A percentile compares a stretch with the other conserved stretches of the same genome.
phyloP scores from a whole-genome alignment of 1,140 invertebrate genomes.

The Atta colombica region DNA sequence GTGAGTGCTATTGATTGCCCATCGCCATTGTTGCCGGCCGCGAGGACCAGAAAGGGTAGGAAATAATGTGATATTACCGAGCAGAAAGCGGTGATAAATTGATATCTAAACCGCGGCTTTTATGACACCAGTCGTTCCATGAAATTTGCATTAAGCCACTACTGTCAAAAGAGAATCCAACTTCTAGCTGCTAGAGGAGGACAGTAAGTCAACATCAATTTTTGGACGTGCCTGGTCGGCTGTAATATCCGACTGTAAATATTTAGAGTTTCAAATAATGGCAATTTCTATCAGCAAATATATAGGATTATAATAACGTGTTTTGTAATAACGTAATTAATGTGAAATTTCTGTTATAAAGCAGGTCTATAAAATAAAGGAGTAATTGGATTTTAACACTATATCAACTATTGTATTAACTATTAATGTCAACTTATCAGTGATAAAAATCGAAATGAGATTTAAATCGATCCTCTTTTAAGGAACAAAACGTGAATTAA shows the following conservation, averaged over 20 bases:
- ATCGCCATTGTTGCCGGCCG: conserved; percentile 77
- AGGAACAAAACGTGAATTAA: conserved; percentile 2
- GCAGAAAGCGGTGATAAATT: conserved; percentile 78
- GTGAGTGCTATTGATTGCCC: conserved; percentile 73
- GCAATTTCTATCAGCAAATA: conserved; percentile 7
- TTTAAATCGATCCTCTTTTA: neutral
- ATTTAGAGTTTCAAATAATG: neutral
- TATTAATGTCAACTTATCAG: neutral
- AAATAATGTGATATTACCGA: conserved; percentile 79
- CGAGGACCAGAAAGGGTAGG: conserved; percentile 58
- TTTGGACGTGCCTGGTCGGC: conserved; percentile 48
- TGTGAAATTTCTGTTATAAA: conserved; percentile 1
- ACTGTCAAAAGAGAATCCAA: conserved; percentile 37
- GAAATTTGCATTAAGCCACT: conserved; percentile 74
- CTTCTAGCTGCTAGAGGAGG: conserved; percentile 24
- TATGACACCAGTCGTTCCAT: conserved; percentile 70
- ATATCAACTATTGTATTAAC: too few species aligned
- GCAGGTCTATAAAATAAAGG: neutral
- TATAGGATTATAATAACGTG: conserved; percentile 1
- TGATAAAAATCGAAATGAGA: neutral
- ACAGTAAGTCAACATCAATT: conserved; percentile 75
- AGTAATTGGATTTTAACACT: neutral
- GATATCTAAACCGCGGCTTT: conserved; percentile 78
- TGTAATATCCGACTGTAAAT: conserved; percentile 21
- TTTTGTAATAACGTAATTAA: neutral